phyloP scores from a whole-genome alignment of 2,888 invertebrate species.

The Sinhomidia bicolor region DNA sequence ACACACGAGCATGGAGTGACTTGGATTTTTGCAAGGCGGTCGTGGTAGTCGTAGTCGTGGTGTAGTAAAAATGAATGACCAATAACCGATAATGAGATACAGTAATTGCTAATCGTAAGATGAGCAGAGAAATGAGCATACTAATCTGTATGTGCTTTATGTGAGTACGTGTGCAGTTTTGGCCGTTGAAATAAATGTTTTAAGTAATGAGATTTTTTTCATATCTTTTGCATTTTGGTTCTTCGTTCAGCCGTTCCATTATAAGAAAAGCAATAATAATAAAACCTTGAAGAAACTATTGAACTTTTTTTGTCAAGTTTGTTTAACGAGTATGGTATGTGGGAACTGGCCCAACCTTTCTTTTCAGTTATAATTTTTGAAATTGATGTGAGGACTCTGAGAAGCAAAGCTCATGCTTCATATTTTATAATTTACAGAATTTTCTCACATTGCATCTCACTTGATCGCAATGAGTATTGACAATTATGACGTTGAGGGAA shows the following conservation, averaged over 20 bases:
- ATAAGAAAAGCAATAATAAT: neutral
- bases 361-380: neutral
- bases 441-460: too few species aligned
- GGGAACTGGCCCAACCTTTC: neutral
- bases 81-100: slow-evolving; percentile 49
- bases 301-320: neutral
- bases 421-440: too few species aligned
- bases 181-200: neutral
- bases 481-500: too few species aligned
- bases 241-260: neutral
- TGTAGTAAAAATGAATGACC: slow-evolving; percentile 34
- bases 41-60: slow-evolving; percentile 7
- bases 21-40: neutral
- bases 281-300: slow-evolving; percentile 5
- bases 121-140: neutral
- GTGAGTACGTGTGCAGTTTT: neutral
- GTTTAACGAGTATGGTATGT: neutral
- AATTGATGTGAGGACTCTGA: neutral
- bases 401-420: too few species aligned
- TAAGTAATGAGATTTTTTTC: slow-evolving; percentile 27
- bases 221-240: neutral
- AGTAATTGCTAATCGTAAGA: neutral
- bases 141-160: slow-evolving; percentile 18
- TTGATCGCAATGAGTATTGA: too few species aligned
- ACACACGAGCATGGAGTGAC: neutral